Evolutionary conservation across 2,113 vertebrate species (phyloP), one percentile per base, ranked within the genome.

Genomic region (Recurvirostra avosetta): DNA sequence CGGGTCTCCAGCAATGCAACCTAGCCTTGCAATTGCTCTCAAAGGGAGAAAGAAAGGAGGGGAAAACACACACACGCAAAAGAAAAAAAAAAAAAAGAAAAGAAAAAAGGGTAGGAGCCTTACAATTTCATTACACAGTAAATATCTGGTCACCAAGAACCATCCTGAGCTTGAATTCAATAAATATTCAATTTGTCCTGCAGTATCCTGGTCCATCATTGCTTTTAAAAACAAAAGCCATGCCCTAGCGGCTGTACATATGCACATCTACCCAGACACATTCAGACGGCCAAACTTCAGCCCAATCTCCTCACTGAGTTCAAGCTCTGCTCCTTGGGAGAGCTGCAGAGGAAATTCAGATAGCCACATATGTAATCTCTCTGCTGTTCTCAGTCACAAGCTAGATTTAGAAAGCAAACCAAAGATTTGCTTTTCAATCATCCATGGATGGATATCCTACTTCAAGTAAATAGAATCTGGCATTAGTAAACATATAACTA

Each of bases 261-360:
- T 1, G 2, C 0, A 0, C 12, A 25, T 15, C 36, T 74, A 72
- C 53, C 10, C 38, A 86, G 34, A 22, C 32, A 34, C 6, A 13
- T 40, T 45, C 40, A 40, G 49, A 29, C 2, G 2, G 50, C 27
- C 53, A 79, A 14, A 53, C 27, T n/a, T 80, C 29, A 68, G 32
- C 47, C 34, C 27, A 13, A 8, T 2, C 34, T 84, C 53, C 62
- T 47, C 45, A 30, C 32, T 3, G 15, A 58, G 22, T 22, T 49
- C 43, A 50, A 50, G 49, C 49, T 25, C 49, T 50, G 23, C 49
- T 50, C 49, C 49, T 50, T 23, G 21, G 49, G 49, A 50, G 22
- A 50, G 49, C 49, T 50, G 49, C 49, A 50, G 49, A 50, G 23
- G 49, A 50, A 50, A 50, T 50, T 13, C 12, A 4, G 49, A 23